Base-by-base conservation (phyloP, 2,888 invertebrate species). In the Calephelis perditalis region DNA sequence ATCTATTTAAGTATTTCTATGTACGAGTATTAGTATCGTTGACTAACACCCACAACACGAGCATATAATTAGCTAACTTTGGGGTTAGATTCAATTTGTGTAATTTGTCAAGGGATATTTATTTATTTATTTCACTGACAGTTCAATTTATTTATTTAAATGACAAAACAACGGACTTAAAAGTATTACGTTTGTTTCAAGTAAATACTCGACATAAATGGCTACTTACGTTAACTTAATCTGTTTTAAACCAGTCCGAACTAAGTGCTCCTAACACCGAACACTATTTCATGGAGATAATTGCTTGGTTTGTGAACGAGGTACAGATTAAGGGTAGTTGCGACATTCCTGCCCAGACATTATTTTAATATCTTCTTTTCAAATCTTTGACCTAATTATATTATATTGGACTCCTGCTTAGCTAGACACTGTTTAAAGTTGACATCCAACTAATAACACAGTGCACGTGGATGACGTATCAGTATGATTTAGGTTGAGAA, bases 221-320 rank as follows among this genome's bases (percentile, higher is more conserved):
- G 78, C 79, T 79, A 84, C 80, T 85, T 81, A 82, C 78, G 79
- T 78, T 77, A 75, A 73, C 73, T 75, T 86, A 82, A 87, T 84
- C 86, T 81, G 66, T 72, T 77, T 79, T 81, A 82, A 87, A 81
- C 83, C 77, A 65, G 78, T 76, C 81, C 82, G 75, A 82, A 83
- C 83, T 86, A 84, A 86, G 82, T 82, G 81, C 78, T 80, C 69
- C 81, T 84, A 86, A 85, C 84, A 80, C 82, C 82, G 72, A 76
- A 73, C 82, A 82, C 82, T 84, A 87, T 86, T 87, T 87, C 80
- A 84, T 80, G 77, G 79, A 84, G 86, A 86, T 88, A 87, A 88
- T 87, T 88, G 85, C 81, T 80, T 78, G 80, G 82, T 79, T 75
- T 77, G 79, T 75, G 74, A 72, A 71, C 73, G 71, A 72, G 70